phyloP scores from a whole-genome alignment of 2,797 vertebrate species.

The Chiropotes sagulatus region DNA sequence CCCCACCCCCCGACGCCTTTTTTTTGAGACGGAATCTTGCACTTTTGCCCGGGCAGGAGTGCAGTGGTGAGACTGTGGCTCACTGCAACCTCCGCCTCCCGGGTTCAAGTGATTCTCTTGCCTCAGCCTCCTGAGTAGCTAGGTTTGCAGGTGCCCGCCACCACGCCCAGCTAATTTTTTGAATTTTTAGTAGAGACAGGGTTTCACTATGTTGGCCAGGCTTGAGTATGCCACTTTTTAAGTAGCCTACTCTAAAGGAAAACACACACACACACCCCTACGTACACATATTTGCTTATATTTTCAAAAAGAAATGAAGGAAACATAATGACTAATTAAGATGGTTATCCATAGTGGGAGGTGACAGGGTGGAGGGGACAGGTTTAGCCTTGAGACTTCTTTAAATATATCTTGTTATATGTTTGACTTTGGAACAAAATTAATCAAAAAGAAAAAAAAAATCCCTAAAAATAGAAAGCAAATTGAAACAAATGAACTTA shows the following conservation, averaged over 20 bases:
- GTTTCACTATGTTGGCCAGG: too few relatives aligned
- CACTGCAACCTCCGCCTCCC: too few relatives aligned
- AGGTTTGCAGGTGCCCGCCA: too few relatives aligned
- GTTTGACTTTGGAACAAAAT: slow-evolving; percentile 32
- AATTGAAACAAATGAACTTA: slow-evolving; percentile 33
- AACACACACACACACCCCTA: background rate
- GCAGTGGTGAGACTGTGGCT: too few relatives aligned
- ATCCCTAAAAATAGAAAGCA: background rate
- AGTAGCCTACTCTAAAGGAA: background rate
- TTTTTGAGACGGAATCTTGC: too few relatives aligned
- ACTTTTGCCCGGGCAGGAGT: too few relatives aligned
- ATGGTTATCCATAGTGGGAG: background rate
- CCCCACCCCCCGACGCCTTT: too few relatives aligned
- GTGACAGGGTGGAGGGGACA: background rate
- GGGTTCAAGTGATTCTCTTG: too few relatives aligned
- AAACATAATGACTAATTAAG: slow-evolving; percentile 18
- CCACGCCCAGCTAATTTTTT: too few relatives aligned
- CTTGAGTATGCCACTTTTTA: background rate
- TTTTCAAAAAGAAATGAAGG: background rate
- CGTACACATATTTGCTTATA: background rate
- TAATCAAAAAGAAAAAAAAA: slow-evolving; percentile 14
- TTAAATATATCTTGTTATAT: background rate
- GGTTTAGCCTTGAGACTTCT: background rate
- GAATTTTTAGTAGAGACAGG: too few relatives aligned
- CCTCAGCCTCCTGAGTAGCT: too few relatives aligned